phyloP scores from a whole-genome alignment of 1,140 invertebrate genomes.

The Cydia fagiglandana region DNA sequence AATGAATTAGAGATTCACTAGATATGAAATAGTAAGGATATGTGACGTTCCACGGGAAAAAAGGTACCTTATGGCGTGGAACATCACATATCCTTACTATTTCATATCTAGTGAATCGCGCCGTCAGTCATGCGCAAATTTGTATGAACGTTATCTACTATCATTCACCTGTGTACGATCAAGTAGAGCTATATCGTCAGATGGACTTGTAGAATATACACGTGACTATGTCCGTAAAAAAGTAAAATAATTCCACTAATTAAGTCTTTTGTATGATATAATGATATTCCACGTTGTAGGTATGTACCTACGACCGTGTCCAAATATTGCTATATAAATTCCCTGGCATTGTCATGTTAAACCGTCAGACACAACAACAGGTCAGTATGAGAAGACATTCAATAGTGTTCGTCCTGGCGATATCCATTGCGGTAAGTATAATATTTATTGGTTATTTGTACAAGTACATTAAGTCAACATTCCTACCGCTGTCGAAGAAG shows the following conservation, averaged over 20 bases:
- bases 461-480: not conserved
- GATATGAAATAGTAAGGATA: too few relatives aligned
- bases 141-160: too few relatives aligned
- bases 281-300: not conserved
- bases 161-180: too few relatives aligned
- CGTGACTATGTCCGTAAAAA: constrained; percentile 4
- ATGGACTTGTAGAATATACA: not conserved
- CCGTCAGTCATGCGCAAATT: too few relatives aligned
- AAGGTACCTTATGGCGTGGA: too few relatives aligned
- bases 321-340: constrained; percentile 11
- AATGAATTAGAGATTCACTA: too few relatives aligned
- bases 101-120: too few relatives aligned
- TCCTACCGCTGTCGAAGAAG: too few relatives aligned
- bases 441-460: not conserved
- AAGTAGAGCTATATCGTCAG: too few relatives aligned
- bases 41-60: too few relatives aligned
- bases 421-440: not conserved
- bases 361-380: not conserved
- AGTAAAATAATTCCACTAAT: not conserved
- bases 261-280: not conserved
- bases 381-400: not conserved
- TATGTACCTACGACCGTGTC: not conserved
- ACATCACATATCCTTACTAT: too few relatives aligned
- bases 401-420: not conserved
- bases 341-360: not conserved